Conservation (phyloP, 2,113 vertebrate genomes). For the Tetrax tetrax region DNA sequence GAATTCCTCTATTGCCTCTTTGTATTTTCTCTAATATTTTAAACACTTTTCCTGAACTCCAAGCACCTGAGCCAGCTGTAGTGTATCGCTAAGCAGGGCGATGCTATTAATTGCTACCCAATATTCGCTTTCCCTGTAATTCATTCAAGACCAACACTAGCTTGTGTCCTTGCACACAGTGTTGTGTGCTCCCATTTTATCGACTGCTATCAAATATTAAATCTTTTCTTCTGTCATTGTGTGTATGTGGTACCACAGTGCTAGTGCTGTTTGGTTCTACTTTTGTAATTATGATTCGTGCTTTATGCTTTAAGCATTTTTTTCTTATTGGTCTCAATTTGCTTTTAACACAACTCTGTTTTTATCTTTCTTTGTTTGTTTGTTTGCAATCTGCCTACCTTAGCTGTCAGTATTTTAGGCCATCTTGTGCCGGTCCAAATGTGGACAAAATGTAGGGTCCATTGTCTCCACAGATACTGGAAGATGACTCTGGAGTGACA, state of each 20-base stretch:
- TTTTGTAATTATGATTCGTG: not conserved
- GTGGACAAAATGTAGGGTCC: not conserved
- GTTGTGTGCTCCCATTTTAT: not conserved
- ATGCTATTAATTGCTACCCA: slow-evolving; percentile 45
- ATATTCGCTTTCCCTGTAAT: slow-evolving; percentile 23
- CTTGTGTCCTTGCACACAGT: not conserved
- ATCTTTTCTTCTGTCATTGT: not conserved
- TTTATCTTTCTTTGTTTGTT: not conserved
- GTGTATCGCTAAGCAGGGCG: slow-evolving; percentile 24
- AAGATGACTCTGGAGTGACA: not conserved
- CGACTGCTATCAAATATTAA: not conserved
- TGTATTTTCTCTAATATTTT: slow-evolving; percentile 60
- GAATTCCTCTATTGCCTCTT: slow-evolving; percentile 61
- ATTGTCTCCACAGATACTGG: not conserved
- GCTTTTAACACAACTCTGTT: not conserved
- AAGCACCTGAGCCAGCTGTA: slow-evolving; percentile 46
- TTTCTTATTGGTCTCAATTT: not conserved
- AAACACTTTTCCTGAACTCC: slow-evolving; percentile 68
- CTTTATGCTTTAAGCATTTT: not conserved
- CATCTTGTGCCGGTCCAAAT: not conserved
- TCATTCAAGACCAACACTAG: not conserved
- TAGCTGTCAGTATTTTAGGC: not conserved
- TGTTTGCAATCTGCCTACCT: not conserved
- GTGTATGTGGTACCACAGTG: not conserved
- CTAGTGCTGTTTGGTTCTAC: not conserved